Evolutionary conservation across 2,888 invertebrate genomes (phyloP).

Genomic region (Calameuta filiformis): DNA sequence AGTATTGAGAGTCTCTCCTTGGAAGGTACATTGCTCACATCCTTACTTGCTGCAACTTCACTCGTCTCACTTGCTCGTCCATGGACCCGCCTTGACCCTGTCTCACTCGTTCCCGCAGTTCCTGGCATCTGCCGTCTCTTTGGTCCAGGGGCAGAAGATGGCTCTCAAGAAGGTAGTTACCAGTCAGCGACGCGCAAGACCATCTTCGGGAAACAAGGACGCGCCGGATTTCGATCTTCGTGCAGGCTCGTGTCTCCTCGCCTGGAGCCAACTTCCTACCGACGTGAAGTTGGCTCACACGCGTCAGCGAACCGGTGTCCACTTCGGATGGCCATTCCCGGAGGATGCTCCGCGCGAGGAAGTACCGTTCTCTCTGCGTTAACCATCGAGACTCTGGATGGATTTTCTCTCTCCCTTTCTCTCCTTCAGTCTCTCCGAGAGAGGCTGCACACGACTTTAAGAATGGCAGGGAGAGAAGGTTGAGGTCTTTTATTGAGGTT

Average conservation of each 20-base stretch:
- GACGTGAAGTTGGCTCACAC: neutral
- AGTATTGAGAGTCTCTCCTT: neutral
- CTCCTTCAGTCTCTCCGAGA: neutral
- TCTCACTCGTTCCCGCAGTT: neutral
- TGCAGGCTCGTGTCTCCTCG: slow-evolving; percentile 33
- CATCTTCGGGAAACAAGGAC: slow-evolving; percentile 39
- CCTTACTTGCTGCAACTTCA: neutral
- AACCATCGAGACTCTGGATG: neutral
- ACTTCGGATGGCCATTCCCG: neutral
- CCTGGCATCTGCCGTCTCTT: neutral
- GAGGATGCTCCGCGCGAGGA: neutral
- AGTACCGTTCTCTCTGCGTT: neutral
- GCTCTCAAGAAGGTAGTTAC: slow-evolving; percentile 9
- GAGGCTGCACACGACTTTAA: neutral
- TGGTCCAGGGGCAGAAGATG: neutral
- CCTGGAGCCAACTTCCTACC: slow-evolving; percentile 5
- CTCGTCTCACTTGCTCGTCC: neutral
- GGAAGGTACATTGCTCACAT: neutral
- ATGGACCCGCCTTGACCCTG: neutral
- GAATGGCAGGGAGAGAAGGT: neutral
- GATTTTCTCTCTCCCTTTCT: neutral
- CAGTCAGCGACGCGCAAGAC: slow-evolving; percentile 29
- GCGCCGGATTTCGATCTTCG: slow-evolving; percentile 37
- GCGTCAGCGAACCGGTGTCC: neutral
- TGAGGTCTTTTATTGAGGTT: neutral